Conservation (phyloP, 2,113 vertebrate genomes). For the Galemys pyrenaicus region DNA sequence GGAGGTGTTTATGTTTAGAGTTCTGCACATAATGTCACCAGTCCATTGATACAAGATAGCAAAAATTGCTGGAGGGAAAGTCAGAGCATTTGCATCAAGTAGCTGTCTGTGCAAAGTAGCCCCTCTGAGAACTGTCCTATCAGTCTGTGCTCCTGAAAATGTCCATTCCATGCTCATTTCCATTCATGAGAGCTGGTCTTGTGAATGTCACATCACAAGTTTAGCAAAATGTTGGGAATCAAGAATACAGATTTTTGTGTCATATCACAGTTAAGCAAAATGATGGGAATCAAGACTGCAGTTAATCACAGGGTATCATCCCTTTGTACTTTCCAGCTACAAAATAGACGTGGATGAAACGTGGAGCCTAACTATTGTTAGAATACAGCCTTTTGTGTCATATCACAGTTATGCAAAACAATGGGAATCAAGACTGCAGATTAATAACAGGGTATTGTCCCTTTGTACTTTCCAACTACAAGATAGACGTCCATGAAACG, state of each 20-base stretch:
- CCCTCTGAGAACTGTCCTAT: background rate
- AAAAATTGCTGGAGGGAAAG: background rate
- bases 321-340: conserved; percentile 15
- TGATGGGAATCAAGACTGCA: background rate
- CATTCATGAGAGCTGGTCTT: background rate
- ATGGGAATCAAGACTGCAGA: background rate
- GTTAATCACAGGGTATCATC: background rate
- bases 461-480: conserved; percentile 24
- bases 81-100: conserved; percentile 9
- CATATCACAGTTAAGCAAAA: background rate
- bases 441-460: background rate
- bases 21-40: background rate
- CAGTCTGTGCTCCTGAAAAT: background rate
- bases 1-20: background rate
- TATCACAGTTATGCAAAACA: background rate
- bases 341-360: conserved; percentile 12
- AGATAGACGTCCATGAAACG: conserved; percentile 53
- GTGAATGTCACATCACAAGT: no score
- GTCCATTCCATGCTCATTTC: background rate
- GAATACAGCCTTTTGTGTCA: no score
- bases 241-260: no score
- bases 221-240: no score
- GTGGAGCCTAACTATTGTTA: background rate
- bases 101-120: background rate
- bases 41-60: background rate